Evolutionary conservation across 2,888 invertebrate species (phyloP).

Genomic region (Epistrophe eligans): DNA sequence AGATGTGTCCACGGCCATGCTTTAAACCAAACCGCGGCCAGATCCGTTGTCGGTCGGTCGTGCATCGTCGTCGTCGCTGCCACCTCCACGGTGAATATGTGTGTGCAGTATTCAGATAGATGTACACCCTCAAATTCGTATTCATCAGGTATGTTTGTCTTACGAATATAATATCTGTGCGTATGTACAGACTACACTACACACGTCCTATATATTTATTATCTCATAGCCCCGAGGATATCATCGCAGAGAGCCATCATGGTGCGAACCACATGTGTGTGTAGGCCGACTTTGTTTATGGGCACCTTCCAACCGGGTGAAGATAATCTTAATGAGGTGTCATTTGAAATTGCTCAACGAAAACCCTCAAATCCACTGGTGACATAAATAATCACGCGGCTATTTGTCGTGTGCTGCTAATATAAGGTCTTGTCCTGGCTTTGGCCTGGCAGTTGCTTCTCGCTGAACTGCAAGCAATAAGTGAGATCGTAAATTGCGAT

Average conservation of each 20-base stretch:
- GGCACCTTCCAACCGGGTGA: conserved; percentile 49
- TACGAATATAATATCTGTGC: neutral
- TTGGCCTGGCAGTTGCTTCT: conserved; percentile 35
- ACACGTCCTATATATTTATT: conserved; percentile 1
- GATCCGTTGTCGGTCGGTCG: neutral
- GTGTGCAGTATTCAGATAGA: neutral
- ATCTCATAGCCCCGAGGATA: conserved; percentile 33
- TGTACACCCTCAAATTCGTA: conserved; percentile 7
- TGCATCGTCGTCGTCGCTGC: conserved; percentile 2
- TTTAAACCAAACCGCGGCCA: neutral
- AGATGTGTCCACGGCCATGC: conserved; percentile 49
- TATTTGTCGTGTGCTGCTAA: conserved; percentile 70
- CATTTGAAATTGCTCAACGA: conserved; percentile 72
- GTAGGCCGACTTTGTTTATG: conserved; percentile 73
- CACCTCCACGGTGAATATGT: neutral
- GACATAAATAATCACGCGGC: conserved; percentile 74
- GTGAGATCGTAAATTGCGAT: conserved; percentile 67
- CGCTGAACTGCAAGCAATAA: conserved; percentile 63
- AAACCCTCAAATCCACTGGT: conserved; percentile 71
- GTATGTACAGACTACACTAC: neutral
- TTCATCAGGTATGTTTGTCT: conserved; percentile 33
- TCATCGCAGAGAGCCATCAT: neutral
- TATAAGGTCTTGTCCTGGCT: conserved; percentile 55
- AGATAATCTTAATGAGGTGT: conserved; percentile 76
- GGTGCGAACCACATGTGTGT: conserved; percentile 5